These are phyloP conservation scores for Latrodectus geometricus DNA, from an alignment of 1,140 invertebrate genomes.

Conservation along the genomic window DNA sequence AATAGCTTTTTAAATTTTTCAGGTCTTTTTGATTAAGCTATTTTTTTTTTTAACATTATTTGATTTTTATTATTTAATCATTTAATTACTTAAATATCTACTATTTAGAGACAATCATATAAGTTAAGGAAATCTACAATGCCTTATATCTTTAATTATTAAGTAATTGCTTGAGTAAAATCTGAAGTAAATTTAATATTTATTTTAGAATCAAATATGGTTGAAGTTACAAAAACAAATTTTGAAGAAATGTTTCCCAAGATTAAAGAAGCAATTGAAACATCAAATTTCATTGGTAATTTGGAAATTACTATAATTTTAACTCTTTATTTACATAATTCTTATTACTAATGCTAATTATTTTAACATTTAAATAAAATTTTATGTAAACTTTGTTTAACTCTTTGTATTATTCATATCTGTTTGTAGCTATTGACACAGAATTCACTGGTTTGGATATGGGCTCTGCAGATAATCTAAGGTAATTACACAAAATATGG, in stretches of 20 bases:
- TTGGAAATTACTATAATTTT: not conserved
- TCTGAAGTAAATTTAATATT: no score
- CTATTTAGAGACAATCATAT: no score
- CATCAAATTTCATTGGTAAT: slow-evolving; percentile 64
- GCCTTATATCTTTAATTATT: no score
- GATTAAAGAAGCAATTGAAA: slow-evolving; percentile 60
- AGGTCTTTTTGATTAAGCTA: no score
- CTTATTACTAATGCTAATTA: not conserved
- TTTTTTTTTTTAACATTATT: no score
- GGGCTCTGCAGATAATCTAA: slow-evolving; percentile 71
- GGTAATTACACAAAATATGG: no score
- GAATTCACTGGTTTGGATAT: slow-evolving; percentile 77
- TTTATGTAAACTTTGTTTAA: no score
- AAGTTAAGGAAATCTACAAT: no score
- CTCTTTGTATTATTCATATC: not conserved
- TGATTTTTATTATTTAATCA: no score
- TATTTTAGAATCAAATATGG: slow-evolving; percentile 55
- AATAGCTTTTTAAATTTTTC: no score
- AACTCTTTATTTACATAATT: not conserved
- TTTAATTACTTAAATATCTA: no score
- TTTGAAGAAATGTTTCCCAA: slow-evolving; percentile 63
- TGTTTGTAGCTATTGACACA: slow-evolving; percentile 74
- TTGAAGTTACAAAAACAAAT: slow-evolving; percentile 63
- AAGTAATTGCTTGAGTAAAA: no score
- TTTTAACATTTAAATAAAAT: not conserved